These are phyloP conservation scores for Sesia apiformis DNA, from an alignment of 2,888 invertebrate species.

Conservation along the genomic window DNA sequence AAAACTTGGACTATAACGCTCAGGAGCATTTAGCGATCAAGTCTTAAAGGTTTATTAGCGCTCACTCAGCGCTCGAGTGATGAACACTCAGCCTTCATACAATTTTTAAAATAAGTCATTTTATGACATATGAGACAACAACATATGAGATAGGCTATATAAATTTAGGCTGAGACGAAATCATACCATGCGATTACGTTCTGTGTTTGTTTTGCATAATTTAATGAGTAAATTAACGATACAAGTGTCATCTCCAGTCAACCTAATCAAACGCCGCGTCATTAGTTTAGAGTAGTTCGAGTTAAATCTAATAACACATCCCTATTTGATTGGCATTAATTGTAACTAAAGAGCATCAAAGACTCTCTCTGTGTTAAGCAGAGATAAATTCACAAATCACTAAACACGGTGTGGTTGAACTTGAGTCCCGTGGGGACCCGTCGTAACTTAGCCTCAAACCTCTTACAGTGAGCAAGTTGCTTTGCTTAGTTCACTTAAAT, in stretches of 20 bases:
- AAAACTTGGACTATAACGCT: too few relatives aligned
- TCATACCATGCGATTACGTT: too few relatives aligned
- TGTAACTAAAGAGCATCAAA: conserved; percentile 1
- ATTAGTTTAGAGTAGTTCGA: neutral
- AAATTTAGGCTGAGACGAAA: too few relatives aligned
- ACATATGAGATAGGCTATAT: too few relatives aligned
- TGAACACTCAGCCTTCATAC: too few relatives aligned
- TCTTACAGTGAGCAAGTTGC: conserved; percentile 8
- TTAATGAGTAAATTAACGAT: too few relatives aligned
- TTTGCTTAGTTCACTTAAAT: conserved; percentile 10
- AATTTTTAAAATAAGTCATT: too few relatives aligned
- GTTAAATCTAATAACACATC: neutral
- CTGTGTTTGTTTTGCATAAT: too few relatives aligned
- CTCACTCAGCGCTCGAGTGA: too few relatives aligned
- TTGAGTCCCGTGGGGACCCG: neutral
- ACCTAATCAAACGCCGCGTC: neutral
- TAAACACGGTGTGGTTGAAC: conserved; percentile 1
- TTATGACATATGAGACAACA: too few relatives aligned
- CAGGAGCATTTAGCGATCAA: too few relatives aligned
- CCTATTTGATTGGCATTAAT: neutral
- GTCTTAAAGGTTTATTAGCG: too few relatives aligned
- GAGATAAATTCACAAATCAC: conserved; percentile 1
- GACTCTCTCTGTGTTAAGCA: neutral
- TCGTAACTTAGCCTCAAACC: conserved; percentile 6
- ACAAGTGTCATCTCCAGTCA: neutral